phyloP scores from a whole-genome alignment of 1,140 invertebrate species.

The Ganaspis sp. region DNA sequence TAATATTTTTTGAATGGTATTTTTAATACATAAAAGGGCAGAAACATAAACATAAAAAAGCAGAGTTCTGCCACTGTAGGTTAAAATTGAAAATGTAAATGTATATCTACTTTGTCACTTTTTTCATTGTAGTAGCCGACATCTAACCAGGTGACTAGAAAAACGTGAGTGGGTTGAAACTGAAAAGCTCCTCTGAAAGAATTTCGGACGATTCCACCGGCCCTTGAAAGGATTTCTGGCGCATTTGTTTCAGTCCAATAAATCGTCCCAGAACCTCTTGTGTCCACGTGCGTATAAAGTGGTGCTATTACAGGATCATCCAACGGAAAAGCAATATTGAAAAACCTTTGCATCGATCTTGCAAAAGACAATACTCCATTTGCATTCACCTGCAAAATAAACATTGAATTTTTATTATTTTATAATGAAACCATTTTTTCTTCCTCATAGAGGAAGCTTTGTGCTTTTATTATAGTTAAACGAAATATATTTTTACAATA shows the following conservation, averaged over 20 bases:
- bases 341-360: constrained; percentile 88
- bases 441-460: too few species aligned
- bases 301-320: constrained; percentile 93
- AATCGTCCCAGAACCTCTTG: constrained; percentile 83
- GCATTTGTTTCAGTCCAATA: constrained; percentile 88
- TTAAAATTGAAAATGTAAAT: too few species aligned
- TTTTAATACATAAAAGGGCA: too few species aligned
- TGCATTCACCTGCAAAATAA: constrained; percentile 86
- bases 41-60: too few species aligned
- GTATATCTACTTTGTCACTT: constrained; percentile 76
- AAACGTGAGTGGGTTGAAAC: constrained; percentile 81
- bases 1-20: too few species aligned
- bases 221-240: constrained; percentile 79
- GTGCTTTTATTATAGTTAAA: too few species aligned
- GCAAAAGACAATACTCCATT: constrained; percentile 95
- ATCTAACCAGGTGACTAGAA: constrained; percentile 83
- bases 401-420: neutral
- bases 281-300: constrained; percentile 94
- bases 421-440: too few species aligned
- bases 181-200: constrained; percentile 82
- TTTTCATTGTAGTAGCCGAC: constrained; percentile 81
- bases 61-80: too few species aligned
- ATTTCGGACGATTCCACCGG: constrained; percentile 81
- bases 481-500: too few species aligned
- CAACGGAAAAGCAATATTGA: constrained; percentile 92